These are phyloP conservation scores for Neoseiulus cucumeris DNA, from an alignment of 1,140 invertebrate genomes.

Conservation along the genomic window DNA sequence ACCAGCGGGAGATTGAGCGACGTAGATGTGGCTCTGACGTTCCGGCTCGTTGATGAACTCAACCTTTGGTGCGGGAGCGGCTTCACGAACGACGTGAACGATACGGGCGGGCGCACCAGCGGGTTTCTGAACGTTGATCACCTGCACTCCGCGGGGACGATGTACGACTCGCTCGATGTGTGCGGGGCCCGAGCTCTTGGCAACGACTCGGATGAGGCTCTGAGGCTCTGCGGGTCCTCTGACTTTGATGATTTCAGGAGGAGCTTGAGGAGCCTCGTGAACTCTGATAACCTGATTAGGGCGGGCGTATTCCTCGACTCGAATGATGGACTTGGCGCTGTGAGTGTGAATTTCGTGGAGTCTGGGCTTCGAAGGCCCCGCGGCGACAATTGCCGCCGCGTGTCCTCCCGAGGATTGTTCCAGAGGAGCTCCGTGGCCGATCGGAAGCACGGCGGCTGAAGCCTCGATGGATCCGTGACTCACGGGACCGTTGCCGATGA, in stretches of 20 bases:
- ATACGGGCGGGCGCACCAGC: neutral
- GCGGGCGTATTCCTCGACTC: neutral
- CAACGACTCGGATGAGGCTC: neutral
- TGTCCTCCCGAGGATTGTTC: no score
- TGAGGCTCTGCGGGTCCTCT: neutral
- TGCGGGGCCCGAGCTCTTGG: neutral
- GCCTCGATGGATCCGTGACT: no score
- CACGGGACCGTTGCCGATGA: no score
- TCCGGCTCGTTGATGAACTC: neutral
- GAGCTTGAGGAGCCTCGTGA: neutral
- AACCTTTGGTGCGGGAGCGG: neutral
- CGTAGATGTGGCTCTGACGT: neutral
- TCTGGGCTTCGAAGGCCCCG: neutral
- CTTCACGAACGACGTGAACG: neutral
- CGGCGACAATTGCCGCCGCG: no score
- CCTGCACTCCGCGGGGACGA: neutral
- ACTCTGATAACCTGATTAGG: neutral
- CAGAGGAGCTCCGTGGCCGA: no score
- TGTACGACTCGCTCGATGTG: neutral
- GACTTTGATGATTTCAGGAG: neutral
- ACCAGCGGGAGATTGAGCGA: neutral
- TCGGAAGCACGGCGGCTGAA: no score
- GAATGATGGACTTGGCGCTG: neutral
- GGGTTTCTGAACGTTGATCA: slow-evolving; percentile 5
- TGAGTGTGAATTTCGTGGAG: slow-evolving; percentile 5